Percentiles rank a stretch among this genome's conserved stretches.
These are phyloP conservation scores for Parnassius apollo DNA, from an alignment of 2,888 invertebrate genomes.

Conservation along the genomic window DNA sequence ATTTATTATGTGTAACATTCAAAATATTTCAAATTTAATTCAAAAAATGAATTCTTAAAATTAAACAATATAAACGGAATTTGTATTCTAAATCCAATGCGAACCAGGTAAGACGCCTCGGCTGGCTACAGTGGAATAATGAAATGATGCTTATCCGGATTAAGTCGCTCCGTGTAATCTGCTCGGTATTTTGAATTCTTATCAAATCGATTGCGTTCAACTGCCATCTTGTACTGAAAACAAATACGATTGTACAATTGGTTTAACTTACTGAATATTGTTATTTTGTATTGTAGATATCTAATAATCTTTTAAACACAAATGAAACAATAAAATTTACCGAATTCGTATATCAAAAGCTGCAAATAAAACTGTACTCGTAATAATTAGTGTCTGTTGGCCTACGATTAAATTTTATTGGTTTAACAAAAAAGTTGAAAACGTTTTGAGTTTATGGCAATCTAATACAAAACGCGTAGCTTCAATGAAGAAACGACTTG, in stretches of 20 bases:
- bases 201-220: constrained; percentile 41
- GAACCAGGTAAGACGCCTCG: constrained; percentile 14
- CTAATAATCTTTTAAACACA: background rate
- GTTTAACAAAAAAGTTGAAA: too few species aligned
- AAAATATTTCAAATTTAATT: background rate
- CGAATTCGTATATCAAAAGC: too few species aligned
- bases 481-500: too few species aligned
- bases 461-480: too few species aligned
- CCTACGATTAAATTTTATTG: too few species aligned
- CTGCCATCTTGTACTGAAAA: constrained; percentile 30
- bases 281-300: background rate
- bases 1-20: too few species aligned
- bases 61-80: constrained; percentile 13
- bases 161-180: constrained; percentile 62
- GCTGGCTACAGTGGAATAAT: constrained; percentile 25
- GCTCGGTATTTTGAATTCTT: constrained; percentile 58
- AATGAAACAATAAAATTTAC: too few species aligned
- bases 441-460: too few species aligned
- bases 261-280: background rate
- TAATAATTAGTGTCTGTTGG: too few species aligned
- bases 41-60: constrained; percentile 3
- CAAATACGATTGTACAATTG: constrained; percentile 11
- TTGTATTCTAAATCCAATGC: constrained; percentile 16
- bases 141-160: constrained; percentile 53
- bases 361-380: too few species aligned